These are phyloP conservation scores for Okapia johnstoni DNA, from an alignment of 2,113 vertebrate species.

Conservation along the genomic window DNA sequence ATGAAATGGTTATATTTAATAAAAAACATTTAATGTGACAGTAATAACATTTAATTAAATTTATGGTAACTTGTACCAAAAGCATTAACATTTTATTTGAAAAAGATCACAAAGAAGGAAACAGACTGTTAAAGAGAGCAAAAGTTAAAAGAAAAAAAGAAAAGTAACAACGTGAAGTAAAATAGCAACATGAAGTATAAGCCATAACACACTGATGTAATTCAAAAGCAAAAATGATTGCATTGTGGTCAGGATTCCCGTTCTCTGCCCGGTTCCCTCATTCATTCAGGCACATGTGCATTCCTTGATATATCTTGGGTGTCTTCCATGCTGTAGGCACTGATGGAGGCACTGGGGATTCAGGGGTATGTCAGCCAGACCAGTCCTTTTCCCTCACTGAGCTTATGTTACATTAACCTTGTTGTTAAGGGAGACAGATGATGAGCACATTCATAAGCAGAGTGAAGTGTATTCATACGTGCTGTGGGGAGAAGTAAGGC, in stretches of 20 bases:
- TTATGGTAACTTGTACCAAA: not conserved
- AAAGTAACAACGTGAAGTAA: not conserved
- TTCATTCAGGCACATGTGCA: rapidly evolving
- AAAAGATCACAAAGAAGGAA: not conserved
- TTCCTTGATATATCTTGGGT: not conserved
- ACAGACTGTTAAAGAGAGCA: not conserved
- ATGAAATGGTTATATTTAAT: not conserved
- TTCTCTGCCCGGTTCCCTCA: not conserved
- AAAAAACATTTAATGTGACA: not conserved
- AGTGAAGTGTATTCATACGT: not conserved
- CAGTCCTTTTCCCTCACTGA: not conserved
- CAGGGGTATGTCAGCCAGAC: not conserved
- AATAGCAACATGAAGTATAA: not conserved
- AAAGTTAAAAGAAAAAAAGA: not conserved
- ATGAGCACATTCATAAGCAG: not conserved
- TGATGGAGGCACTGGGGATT: not conserved
- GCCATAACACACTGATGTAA: not conserved
- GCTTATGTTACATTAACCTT: not conserved
- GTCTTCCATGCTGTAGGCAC: not conserved
- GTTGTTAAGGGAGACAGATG: not conserved
- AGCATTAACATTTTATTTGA: constrained; percentile 27
- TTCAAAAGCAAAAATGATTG: not conserved
- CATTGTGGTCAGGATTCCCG: no score
- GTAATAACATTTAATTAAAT: not conserved
- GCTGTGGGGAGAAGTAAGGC: not conserved